phyloP scores from a whole-genome alignment of 1,140 invertebrate species.

The Thereuonema tuberculata region DNA sequence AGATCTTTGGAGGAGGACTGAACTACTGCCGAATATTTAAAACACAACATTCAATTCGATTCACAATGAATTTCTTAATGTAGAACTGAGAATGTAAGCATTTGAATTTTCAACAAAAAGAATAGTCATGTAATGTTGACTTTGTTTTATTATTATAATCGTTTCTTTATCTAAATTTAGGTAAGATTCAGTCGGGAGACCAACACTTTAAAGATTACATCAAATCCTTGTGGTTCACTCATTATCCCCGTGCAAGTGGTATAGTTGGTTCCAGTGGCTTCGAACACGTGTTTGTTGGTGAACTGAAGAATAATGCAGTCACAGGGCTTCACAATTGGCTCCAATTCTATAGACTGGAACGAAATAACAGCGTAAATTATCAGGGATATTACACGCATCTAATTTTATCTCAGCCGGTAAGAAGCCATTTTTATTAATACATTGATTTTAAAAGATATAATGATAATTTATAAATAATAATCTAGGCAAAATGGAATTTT shows the following conservation, averaged over 20 bases:
- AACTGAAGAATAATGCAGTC: slow-evolving; percentile 52
- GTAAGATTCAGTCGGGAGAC: neutral
- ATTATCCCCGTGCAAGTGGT: slow-evolving; percentile 60
- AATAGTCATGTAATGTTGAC: too few relatives aligned
- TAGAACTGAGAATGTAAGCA: too few relatives aligned
- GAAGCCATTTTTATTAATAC: slow-evolving; percentile 17
- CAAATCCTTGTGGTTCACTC: slow-evolving; percentile 43
- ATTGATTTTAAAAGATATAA: slow-evolving; percentile 9
- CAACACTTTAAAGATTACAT: slow-evolving; percentile 53
- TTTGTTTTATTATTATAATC: too few relatives aligned
- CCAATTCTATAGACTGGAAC: slow-evolving; percentile 62
- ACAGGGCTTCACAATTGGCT: slow-evolving; percentile 79
- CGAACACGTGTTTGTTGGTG: slow-evolving; percentile 73
- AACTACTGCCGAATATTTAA: too few relatives aligned
- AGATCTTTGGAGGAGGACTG: too few relatives aligned
- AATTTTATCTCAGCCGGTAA: neutral
- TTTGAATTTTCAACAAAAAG: too few relatives aligned
- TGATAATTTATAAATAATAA: neutral
- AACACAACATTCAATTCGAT: too few relatives aligned
- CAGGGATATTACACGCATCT: slow-evolving; percentile 57
- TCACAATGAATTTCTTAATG: too few relatives aligned
- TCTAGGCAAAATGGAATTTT: too few relatives aligned
- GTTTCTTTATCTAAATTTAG: neutral
- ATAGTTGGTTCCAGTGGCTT: slow-evolving; percentile 67
- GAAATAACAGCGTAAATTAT: slow-evolving; percentile 50